Evolutionary conservation across 2,113 vertebrate species (phyloP).

Genomic region (Pluvianellus socialis): DNA sequence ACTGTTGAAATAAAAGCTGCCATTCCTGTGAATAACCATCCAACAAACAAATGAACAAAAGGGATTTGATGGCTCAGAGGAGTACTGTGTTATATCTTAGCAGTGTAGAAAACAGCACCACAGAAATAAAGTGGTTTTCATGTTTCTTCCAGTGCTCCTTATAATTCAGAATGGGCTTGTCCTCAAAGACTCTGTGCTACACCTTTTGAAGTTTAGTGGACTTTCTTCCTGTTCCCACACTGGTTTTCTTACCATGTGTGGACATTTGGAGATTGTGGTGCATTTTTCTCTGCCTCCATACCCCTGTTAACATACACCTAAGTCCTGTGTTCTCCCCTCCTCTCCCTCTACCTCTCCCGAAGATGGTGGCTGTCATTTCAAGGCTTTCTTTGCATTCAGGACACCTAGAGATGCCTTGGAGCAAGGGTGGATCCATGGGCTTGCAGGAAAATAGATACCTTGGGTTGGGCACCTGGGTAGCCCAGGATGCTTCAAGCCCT

Average conservation of each 20-base stretch:
- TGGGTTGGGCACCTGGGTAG: neutral
- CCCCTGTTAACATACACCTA: neutral
- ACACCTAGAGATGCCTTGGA: neutral
- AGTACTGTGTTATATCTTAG: neutral
- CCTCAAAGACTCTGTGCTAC: neutral
- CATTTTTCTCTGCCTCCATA: neutral
- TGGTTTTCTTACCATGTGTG: neutral
- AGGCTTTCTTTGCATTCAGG: neutral
- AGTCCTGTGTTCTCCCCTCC: neutral
- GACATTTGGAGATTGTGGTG: neutral
- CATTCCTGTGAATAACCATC: conserved; percentile 1
- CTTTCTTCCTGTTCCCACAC: neutral
- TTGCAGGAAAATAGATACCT: neutral
- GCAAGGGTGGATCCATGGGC: neutral
- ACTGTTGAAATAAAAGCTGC: conserved; percentile 42
- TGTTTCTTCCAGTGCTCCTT: neutral
- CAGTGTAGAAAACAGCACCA: neutral
- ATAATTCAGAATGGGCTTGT: neutral
- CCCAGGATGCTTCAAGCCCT: neutral
- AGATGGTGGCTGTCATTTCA: neutral
- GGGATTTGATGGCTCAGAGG: neutral
- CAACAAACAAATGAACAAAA: conserved; percentile 1
- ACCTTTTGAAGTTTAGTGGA: neutral
- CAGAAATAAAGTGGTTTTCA: neutral
- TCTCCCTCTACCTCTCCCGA: too few relatives aligned